Percentiles rank a stretch among this genome's conserved stretches.
Conservation (phyloP, 2,888 invertebrate species). For the Plebejus argus region DNA sequence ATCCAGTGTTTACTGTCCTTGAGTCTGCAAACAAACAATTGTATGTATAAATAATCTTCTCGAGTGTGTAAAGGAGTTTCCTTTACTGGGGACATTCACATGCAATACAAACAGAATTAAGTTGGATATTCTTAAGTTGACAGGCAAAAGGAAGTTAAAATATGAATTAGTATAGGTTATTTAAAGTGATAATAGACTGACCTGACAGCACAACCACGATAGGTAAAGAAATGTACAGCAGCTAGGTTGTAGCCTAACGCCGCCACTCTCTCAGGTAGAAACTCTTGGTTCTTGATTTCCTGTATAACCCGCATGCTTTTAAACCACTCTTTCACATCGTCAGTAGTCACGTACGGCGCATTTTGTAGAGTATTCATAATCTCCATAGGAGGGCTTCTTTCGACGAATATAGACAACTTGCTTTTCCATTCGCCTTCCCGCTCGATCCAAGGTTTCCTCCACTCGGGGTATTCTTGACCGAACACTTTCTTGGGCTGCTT, state of each 20-base stretch:
- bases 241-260: constrained; percentile 90
- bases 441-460: constrained; percentile 83
- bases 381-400: constrained; percentile 65
- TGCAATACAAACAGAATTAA: no score
- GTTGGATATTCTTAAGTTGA: background rate
- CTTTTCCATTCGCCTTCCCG: constrained; percentile 80
- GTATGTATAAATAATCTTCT: background rate
- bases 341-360: constrained; percentile 75
- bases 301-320: constrained; percentile 64
- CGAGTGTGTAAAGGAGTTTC: no score
- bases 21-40: constrained; percentile 60
- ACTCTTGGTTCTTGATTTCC: constrained; percentile 82
- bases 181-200: constrained; percentile 38
- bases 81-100: no score
- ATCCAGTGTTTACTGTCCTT: constrained; percentile 79
- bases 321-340: constrained; percentile 81
- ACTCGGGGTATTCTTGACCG: constrained; percentile 76
- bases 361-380: constrained; percentile 69
- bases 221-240: constrained; percentile 91
- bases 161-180: background rate
- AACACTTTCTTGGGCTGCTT: constrained; percentile 55
- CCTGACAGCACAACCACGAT: constrained; percentile 88
- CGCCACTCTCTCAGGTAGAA: constrained; percentile 80
- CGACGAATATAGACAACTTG: constrained; percentile 79
- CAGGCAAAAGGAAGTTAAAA: background rate